Base-by-base conservation (phyloP, 2,888 invertebrate species). In the Synanthedon myopaeformis region DNA sequence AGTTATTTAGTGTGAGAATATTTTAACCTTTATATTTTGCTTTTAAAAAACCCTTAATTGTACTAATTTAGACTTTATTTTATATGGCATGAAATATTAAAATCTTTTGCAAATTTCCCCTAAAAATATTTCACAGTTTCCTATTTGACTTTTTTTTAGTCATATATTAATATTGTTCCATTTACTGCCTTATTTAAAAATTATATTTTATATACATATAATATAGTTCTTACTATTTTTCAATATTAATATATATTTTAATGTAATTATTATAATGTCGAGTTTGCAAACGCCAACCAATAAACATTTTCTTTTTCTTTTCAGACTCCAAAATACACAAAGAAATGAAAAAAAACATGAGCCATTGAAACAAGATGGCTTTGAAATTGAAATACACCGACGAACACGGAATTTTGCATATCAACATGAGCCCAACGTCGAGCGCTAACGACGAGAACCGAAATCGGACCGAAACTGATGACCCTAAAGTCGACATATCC, bases 371-470 rank as follows among this genome's bases (percentile, higher is more conserved):
- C 51, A 70, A 61, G 56, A 87, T 87, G 87, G 84, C 87, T 51
- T 61, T 87, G 45, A 80, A 87, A 66, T 59, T 87, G 13, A 86
- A 86, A 66, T 86, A 81, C 71, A 84, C 76, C 17, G 86, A 87
- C 77, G 87, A 87, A 51, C 80, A 84, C 71, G 87, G 87, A 42
- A 74, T 85, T 42, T 72, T 87, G 19, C 84, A 82, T 58, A 86
- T 87, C 68, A 82, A 86, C 76, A 82, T 87, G 85, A 79, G 77
- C 4, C 83, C 85, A 0, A 63, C 76, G 0, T 57, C 71, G 19
- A 74, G 69, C 53, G 79, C 79, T 0, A 63, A 67, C 12, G 57
- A 54, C 56, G 64, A 53, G 53, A 59, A 58, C 57, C 28, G 51
- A 12, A 50, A 58, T 13, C 57, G 65, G 4, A 54, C 61, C 2